These are phyloP conservation scores for Glossophaga mutica DNA, from an alignment of 2,797 vertebrate genomes.

Conservation along the genomic window DNA sequence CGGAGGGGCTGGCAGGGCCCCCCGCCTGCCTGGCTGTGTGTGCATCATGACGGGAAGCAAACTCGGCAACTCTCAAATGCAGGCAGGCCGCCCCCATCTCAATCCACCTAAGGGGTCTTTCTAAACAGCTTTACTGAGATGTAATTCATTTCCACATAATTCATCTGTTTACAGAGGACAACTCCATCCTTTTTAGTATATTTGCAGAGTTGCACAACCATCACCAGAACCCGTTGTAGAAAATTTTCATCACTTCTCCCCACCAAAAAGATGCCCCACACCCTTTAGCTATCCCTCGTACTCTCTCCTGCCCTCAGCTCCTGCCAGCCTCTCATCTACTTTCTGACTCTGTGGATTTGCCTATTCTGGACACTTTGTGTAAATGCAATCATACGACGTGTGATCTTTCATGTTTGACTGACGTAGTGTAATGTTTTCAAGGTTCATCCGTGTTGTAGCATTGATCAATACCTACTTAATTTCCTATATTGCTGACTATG, in stretches of 20 bases:
- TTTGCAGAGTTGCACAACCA: not conserved
- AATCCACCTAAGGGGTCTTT: not conserved
- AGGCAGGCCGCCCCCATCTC: not conserved
- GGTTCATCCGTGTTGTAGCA: not conserved
- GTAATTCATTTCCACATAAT: not conserved
- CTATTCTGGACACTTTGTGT: not conserved
- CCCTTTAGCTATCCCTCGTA: rapidly evolving
- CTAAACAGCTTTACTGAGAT: not conserved
- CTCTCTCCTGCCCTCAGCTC: not conserved
- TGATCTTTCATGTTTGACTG: not conserved
- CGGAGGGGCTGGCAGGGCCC: not conserved
- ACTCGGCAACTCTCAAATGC: not conserved
- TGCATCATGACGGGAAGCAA: not conserved
- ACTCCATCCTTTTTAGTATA: not conserved
- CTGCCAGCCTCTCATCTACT: not conserved
- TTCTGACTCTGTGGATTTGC: not conserved
- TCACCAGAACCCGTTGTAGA: not conserved
- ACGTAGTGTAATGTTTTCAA: not conserved
- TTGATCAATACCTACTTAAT: not conserved
- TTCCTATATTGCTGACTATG: not conserved
- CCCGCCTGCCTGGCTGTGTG: not conserved
- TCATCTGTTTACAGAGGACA: not conserved
- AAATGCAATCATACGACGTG: not conserved
- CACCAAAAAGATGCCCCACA: not conserved
- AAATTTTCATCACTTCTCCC: not conserved